Percentiles rank a stretch among this genome's conserved stretches.
These are phyloP conservation scores for Brachirus orientalis DNA, from an alignment of 2,113 vertebrate species.

Conservation along the genomic window DNA sequence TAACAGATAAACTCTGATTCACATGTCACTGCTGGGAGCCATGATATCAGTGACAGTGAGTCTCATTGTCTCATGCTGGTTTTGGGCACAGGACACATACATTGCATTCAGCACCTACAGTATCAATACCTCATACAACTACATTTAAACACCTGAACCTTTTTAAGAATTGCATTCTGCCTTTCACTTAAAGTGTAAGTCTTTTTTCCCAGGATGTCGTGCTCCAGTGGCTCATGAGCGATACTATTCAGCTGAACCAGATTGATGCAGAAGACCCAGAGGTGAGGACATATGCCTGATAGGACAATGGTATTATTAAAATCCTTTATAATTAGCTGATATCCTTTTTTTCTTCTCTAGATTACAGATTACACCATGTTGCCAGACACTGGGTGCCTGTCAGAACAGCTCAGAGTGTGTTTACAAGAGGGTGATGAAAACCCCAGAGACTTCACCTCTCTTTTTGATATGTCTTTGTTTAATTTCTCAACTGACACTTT, in stretches of 20 bases:
- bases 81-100: no score
- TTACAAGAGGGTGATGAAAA: slow-evolving; percentile 96
- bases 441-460: slow-evolving; percentile 92
- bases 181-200: background rate
- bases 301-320: background rate
- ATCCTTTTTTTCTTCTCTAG: slow-evolving; percentile 68
- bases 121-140: no score
- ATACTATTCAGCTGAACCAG: slow-evolving; percentile 91
- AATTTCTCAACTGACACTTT: slow-evolving; percentile 90
- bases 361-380: slow-evolving; percentile 95
- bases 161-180: background rate
- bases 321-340: background rate
- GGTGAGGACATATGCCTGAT: slow-evolving; percentile 75
- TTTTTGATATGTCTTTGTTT: slow-evolving; percentile 90
- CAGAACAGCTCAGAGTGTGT: slow-evolving; percentile 89
- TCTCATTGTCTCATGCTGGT: no score
- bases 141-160: background rate
- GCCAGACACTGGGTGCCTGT: slow-evolving; percentile 88
- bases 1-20: no score
- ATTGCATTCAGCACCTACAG: no score
- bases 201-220: slow-evolving; percentile 88
- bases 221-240: slow-evolving; percentile 95
- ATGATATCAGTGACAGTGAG: no score
- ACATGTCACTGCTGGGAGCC: no score
- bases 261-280: slow-evolving; percentile 95